phyloP scores from a whole-genome alignment of 2,888 invertebrate genomes.

The Drosophila seclusa region DNA sequence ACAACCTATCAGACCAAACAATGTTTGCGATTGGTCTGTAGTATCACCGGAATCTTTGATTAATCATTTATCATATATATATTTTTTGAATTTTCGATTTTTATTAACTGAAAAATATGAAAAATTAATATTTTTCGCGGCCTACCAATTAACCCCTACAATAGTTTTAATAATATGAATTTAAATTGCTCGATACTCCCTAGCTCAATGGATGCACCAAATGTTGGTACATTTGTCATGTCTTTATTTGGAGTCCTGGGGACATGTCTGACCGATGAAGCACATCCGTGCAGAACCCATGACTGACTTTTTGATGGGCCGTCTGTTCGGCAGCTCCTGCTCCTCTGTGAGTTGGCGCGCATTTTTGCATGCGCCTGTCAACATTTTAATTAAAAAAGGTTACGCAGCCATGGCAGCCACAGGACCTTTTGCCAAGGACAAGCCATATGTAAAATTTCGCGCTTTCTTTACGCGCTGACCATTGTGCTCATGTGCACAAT shows the following conservation, averaged over 20 bases:
- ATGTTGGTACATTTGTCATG: neutral
- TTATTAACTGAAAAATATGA: neutral
- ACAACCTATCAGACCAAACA: neutral
- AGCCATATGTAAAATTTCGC: constrained; percentile 80
- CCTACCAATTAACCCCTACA: neutral
- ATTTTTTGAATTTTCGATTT: neutral
- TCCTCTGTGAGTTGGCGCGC: constrained; percentile 43
- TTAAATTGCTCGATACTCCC: neutral
- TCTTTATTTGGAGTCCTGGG: constrained; percentile 18
- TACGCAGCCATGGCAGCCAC: constrained; percentile 75
- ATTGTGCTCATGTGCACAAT: constrained; percentile 31
- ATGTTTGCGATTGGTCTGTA: neutral
- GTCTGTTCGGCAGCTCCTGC: constrained; percentile 7
- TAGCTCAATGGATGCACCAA: neutral
- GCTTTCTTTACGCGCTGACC: constrained; percentile 70
- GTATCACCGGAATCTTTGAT: neutral
- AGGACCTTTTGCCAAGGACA: constrained; percentile 23
- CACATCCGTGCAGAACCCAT: constrained; percentile 29
- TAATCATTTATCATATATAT: neutral
- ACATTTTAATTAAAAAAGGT: constrained; percentile 86
- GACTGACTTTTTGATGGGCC: constrained; percentile 43
- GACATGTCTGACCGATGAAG: constrained; percentile 51
- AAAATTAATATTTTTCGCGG: neutral
- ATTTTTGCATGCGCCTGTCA: constrained; percentile 84
- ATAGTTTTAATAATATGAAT: neutral